Base-by-base conservation (phyloP, 2,888 invertebrate genomes). In the Mechanitis mazaeus region DNA sequence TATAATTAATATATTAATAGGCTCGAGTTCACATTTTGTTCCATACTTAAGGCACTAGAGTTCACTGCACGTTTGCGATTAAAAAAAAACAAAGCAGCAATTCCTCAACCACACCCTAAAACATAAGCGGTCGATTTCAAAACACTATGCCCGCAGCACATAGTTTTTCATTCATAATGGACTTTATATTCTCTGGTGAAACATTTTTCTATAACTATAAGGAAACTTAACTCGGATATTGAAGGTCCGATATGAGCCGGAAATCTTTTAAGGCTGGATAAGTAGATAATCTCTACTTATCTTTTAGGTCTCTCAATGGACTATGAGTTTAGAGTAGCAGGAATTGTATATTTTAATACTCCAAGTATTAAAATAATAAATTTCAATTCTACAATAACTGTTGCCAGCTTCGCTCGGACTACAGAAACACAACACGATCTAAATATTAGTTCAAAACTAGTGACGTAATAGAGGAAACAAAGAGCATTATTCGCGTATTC, bases 181-280 rank as follows among this genome's bases (percentile, higher is more conserved):
- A 58, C 60, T 63, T 58, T 59, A 65, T 64, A 55, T 57, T 56
- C 59, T 42, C 20, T 1, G 20, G 55, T 53, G 58, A 61, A 60
- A 64, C 20, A 35, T 35, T 54, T 38, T 35, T 35, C 6, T 54
- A 54, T 33, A 54, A 7, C 31, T 12, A 54, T 79, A 76, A 81
- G 77, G 76, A 68, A 76, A 68, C 20, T 64, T 61, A 64, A 61
- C 59, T 58, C 57, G 59, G 59, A 66, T 50, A 64, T 64, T 55
- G 72, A 72, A 70, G 72, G 73, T 69, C 71, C 61, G 68, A 62
- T 69, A 67, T 83, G 79, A 83, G 77, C 76, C 79, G 78, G 73
- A 78, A 79, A 83, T 83, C 84, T 78, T 74, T 76, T 77, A 80
- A 76, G 72, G 75, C 72, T 70, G 66, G 69, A 72, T 67, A 72